A percentile compares a stretch with the other conserved stretches of the same genome.
Evolutionary conservation across 2,888 invertebrate species (phyloP).

Genomic region (Entomobrya proxima): DNA sequence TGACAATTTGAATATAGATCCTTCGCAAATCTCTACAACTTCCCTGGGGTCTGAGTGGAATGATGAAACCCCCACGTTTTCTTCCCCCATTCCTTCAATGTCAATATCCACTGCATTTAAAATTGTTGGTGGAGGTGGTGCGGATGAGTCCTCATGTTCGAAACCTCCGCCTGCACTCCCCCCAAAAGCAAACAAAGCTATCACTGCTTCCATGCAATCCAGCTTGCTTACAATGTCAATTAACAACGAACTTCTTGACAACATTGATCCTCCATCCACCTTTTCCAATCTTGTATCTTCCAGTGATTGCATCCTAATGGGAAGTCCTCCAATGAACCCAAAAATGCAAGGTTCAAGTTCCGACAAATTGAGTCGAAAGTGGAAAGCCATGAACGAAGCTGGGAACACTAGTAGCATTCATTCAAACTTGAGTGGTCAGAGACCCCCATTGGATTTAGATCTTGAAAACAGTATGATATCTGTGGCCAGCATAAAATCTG

Average conservation of each 20-base stretch:
- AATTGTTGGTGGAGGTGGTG: conserved; percentile 57
- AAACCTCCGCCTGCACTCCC: conserved; percentile 13
- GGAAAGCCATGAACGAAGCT: conserved; percentile 60
- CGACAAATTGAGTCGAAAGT: conserved; percentile 64
- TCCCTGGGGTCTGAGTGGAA: conserved; percentile 73
- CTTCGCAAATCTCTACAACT: conserved; percentile 69
- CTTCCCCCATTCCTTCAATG: conserved; percentile 73
- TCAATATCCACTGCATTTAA: conserved; percentile 70
- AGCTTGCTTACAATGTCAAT: conserved; percentile 56
- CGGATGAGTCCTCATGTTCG: conserved; percentile 52
- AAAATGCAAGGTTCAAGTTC: conserved; percentile 51
- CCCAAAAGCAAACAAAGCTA: not conserved
- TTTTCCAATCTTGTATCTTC: conserved; percentile 70
- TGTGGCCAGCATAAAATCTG: conserved; percentile 74
- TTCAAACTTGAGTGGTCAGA: conserved; percentile 70
- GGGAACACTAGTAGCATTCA: conserved; percentile 63
- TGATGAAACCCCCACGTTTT: conserved; percentile 73
- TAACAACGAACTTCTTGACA: conserved; percentile 60
- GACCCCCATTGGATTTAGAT: conserved; percentile 71
- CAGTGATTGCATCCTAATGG: conserved; percentile 60
- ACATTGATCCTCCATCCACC: conserved; percentile 71
- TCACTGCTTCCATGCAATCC: conserved; percentile 57
- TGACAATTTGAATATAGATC: conserved; percentile 42
- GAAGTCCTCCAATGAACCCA: conserved; percentile 56
- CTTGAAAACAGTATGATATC: conserved; percentile 75